Base-by-base conservation (phyloP, 2,888 invertebrate genomes). In the Pristionchus arcanus region DNA sequence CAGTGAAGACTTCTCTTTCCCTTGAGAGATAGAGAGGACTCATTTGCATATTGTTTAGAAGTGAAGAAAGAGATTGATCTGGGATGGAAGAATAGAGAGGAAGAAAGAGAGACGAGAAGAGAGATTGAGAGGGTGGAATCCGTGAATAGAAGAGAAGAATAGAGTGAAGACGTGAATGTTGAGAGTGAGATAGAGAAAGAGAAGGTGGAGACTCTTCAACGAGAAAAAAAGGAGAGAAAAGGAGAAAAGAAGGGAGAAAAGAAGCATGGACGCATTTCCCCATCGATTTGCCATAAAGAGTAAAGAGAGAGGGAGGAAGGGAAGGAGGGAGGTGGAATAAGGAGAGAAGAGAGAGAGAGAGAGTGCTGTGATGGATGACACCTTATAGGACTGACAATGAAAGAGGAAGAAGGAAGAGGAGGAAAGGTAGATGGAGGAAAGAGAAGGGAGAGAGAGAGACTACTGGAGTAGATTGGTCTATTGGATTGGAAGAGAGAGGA, bases 211-310 rank as follows among this genome's bases (percentile, higher is more conserved):
- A 68, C 66, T 42, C 66, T 42, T 68, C 53, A 37, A 87, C 42
- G 42, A 87, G 49, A 87, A 87, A 87, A 87, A 87, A 49, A 68
- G 16, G 68, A 42, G 28, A 16, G 9, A 68, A 66, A n/a, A 37
- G 37, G 37, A 42, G 37, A 59, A 31, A 63, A 84, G 34, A 34
- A 63, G 25, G 59, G 59, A 21, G 21, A 25, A 31, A 59, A 84
- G 84, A 84, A 63, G 84, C 31, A 66, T 42, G 87, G 66, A 53
- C 88, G 77, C 88, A 88, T 88, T 88, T 88, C 55, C 88, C 74
- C 88, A 88, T 88, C 88, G 88, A 88, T 88, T 77, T 77, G 77
- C 74, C 88, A 88, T 77, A 77, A 88, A 74, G 77, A 77, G 88
- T 55, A 81, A 74, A 59, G 77, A 77, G 77, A 88, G 87, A 53